These are phyloP conservation scores for Muscidifurax raptorellus DNA, from an alignment of 1,140 invertebrate genomes.

Conservation along the genomic window DNA sequence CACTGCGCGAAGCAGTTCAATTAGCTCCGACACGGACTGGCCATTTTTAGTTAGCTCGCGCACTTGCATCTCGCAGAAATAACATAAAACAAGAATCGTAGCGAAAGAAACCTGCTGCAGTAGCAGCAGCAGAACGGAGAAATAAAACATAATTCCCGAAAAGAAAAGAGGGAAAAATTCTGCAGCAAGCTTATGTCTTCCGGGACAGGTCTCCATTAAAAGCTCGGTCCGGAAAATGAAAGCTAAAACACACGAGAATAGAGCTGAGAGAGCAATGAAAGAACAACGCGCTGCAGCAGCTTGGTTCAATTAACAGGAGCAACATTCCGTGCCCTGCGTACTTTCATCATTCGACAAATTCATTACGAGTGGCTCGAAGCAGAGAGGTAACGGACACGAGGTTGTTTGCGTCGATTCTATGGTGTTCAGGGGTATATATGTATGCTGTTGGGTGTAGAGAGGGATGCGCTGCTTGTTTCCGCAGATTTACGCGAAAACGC, in stretches of 20 bases:
- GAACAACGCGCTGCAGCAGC: conserved; percentile 8
- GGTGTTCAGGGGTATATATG: no score
- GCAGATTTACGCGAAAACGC: conserved; percentile 5
- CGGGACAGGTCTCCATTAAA: conserved; percentile 23
- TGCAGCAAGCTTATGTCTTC: background rate
- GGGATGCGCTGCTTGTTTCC: background rate
- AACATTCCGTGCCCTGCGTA: conserved; percentile 9
- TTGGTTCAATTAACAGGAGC: conserved; percentile 26
- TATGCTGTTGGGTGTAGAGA: background rate
- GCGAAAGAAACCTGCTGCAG: no score
- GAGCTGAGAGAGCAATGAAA: background rate
- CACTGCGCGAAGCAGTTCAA: no score
- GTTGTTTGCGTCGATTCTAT: background rate
- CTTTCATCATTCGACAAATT: conserved; percentile 36
- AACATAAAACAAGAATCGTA: no score
- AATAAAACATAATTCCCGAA: background rate
- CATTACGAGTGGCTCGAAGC: background rate
- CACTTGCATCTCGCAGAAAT: no score
- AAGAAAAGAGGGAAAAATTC: background rate
- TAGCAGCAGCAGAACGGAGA: no score
- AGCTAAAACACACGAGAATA: background rate
- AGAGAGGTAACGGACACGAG: background rate
- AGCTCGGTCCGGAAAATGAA: background rate
- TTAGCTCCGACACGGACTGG: no score
- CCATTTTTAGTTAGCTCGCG: no score